Evolutionary conservation across 37 sponge, comb jelly and placozoan genomes (phyloP).

Genomic region (Bolinopsis microptera): DNA sequence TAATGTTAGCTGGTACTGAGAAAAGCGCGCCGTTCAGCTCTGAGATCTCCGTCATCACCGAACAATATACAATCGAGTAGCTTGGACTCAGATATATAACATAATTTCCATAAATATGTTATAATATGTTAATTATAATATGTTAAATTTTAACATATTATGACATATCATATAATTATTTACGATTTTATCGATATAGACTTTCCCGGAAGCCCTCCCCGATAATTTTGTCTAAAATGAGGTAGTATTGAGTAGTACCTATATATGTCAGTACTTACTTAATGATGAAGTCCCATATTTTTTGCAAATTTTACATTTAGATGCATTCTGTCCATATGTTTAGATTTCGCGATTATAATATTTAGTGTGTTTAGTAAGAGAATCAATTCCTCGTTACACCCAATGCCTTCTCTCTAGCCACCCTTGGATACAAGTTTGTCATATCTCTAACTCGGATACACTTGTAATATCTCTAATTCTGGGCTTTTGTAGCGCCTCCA

Average conservation of each 20-base stretch:
- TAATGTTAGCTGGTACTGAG: conserved; percentile 6
- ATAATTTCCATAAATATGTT: background rate
- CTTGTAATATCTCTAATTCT: no score
- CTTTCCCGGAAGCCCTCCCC: background rate
- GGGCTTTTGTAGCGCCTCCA: no score
- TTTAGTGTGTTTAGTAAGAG: no score
- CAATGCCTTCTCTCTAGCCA: no score
- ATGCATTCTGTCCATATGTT: background rate
- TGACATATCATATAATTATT: background rate
- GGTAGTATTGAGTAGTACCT: background rate
- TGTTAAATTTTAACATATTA: background rate
- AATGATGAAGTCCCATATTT: background rate
- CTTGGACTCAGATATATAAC: background rate
- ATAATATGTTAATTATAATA: background rate
- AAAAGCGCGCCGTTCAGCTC: background rate
- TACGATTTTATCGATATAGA: background rate
- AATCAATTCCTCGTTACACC: no score
- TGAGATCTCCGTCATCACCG: background rate
- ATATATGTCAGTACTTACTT: background rate
- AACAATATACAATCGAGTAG: conserved; percentile 43
- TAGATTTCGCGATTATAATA: no score
- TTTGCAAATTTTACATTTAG: background rate
- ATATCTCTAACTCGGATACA: no score
- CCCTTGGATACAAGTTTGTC: no score
- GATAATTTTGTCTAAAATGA: background rate